These are phyloP conservation scores for Goniozus legneri DNA, from an alignment of 1,140 invertebrate species.

Conservation along the genomic window DNA sequence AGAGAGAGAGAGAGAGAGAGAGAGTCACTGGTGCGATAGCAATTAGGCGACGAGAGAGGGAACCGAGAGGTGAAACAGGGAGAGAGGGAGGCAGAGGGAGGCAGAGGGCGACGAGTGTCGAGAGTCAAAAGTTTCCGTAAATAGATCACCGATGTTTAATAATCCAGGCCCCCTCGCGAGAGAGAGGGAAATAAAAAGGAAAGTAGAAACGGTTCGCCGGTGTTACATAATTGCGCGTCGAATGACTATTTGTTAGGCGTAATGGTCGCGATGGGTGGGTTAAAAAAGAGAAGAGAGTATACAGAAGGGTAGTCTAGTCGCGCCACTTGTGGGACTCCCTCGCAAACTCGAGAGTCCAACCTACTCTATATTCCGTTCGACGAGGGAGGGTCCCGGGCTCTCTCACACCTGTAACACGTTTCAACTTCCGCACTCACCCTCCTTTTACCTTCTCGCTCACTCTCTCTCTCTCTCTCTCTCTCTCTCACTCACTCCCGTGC, in stretches of 20 bases:
- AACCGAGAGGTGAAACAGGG: no score
- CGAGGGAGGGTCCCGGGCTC: no score
- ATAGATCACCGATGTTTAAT: no score
- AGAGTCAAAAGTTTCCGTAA: no score
- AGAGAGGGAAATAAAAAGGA: neutral
- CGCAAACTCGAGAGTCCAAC: slow-evolving; percentile 21
- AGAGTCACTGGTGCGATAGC: no score
- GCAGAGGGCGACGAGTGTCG: no score
- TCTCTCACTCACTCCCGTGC: neutral
- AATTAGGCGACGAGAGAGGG: no score
- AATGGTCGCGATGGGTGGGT: neutral
- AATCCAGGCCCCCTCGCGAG: no score
- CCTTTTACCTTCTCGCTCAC: neutral
- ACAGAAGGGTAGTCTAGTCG: slow-evolving; percentile 14
- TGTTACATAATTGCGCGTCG: no score
- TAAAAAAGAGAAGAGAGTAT: slow-evolving; percentile 10
- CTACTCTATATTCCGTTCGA: slow-evolving; percentile 36
- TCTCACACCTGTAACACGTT: slow-evolving; percentile 26
- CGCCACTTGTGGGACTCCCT: slow-evolving; percentile 33
- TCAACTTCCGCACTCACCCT: neutral
- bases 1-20: no score
- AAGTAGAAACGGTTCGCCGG: neutral
- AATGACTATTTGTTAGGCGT: no score
- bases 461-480: neutral
- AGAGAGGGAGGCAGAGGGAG: neutral